A percentile compares a stretch with the other conserved stretches of the same genome.
phyloP scores from a whole-genome alignment of 1,140 invertebrate species.

The Oppia nitens region DNA sequence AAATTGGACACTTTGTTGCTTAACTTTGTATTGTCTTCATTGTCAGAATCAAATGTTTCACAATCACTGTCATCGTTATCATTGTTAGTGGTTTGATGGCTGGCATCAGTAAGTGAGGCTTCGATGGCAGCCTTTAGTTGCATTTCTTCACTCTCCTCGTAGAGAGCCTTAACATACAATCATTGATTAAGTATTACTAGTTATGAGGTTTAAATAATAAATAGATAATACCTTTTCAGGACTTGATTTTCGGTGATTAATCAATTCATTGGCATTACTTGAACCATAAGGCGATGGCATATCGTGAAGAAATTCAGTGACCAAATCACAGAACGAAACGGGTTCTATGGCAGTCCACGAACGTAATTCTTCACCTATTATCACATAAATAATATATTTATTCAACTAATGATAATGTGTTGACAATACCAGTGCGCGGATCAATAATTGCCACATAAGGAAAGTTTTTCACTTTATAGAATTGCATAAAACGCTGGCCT shows the following conservation, averaged over 20 bases:
- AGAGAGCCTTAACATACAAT: constrained; percentile 22
- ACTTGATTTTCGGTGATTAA: neutral
- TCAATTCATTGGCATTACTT: neutral
- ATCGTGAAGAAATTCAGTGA: constrained; percentile 26
- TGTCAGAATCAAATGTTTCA: constrained; percentile 30
- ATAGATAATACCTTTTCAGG: constrained; percentile 1
- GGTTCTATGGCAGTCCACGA: constrained; percentile 36
- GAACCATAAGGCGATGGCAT: constrained; percentile 25
- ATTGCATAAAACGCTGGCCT: constrained; percentile 47
- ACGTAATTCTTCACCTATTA: constrained; percentile 36
- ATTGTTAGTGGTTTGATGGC: constrained; percentile 12
- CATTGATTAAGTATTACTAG: neutral
- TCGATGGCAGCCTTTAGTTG: constrained; percentile 34
- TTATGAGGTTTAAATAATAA: neutral
- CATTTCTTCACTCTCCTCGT: constrained; percentile 33
- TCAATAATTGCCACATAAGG: constrained; percentile 57
- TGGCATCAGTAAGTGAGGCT: constrained; percentile 27
- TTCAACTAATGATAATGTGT: constrained; percentile 8
- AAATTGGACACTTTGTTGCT: neutral
- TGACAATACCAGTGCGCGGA: constrained; percentile 45
- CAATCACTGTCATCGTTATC: constrained; percentile 25
- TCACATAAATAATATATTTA: neutral
- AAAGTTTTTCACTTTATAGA: constrained; percentile 47
- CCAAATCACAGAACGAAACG: constrained; percentile 33
- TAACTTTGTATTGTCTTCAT: constrained; percentile 14